phyloP scores from a whole-genome alignment of 2,888 invertebrate genomes.

The Pammene fasciana region DNA sequence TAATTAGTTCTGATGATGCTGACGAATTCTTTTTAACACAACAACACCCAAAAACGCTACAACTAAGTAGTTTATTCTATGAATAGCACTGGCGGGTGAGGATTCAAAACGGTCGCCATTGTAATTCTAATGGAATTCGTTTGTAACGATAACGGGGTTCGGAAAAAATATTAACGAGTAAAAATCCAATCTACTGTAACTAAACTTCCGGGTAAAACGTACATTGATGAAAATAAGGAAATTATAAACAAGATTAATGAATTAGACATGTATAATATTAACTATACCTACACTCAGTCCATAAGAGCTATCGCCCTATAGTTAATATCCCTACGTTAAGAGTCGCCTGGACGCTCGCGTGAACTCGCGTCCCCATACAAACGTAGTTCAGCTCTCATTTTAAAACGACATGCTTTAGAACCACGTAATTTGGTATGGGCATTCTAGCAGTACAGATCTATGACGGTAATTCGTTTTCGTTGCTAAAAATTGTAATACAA shows the following conservation, averaged over 20 bases:
- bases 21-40: constrained; percentile 15
- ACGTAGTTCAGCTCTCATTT: too few relatives aligned
- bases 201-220: constrained; percentile 11
- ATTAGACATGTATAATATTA: background rate
- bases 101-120: constrained; percentile 15
- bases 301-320: too few relatives aligned
- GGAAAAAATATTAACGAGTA: background rate
- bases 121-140: constrained; percentile 17
- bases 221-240: background rate
- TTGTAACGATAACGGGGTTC: constrained; percentile 15
- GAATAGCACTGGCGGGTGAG: constrained; percentile 6
- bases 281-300: too few relatives aligned
- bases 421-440: too few relatives aligned
- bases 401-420: too few relatives aligned
- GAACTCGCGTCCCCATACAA: too few relatives aligned
- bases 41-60: background rate
- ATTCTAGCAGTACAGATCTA: too few relatives aligned
- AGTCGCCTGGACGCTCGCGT: too few relatives aligned
- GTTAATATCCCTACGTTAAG: too few relatives aligned
- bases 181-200: constrained; percentile 8
- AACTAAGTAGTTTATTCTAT: constrained; percentile 10
- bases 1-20: constrained; percentile 1
- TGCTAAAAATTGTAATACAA: too few relatives aligned
- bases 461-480: too few relatives aligned
- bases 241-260: background rate